Conservation (phyloP, 1,140 invertebrate species). For the Cotesia typhae region DNA sequence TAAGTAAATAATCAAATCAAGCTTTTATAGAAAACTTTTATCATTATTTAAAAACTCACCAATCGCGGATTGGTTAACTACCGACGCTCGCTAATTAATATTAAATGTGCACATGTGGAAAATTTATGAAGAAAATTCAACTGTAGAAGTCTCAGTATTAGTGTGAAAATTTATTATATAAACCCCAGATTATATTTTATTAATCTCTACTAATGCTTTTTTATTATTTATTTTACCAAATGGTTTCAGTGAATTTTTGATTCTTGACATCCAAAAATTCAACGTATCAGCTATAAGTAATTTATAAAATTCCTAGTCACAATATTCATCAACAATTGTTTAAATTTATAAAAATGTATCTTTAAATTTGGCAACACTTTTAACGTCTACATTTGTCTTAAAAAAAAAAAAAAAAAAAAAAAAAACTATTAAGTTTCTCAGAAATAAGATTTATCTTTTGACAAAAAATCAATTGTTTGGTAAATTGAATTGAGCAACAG, state of each 20-base stretch:
- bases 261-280: background rate
- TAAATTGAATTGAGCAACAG: background rate
- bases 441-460: slow-evolving; percentile 2
- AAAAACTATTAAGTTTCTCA: background rate
- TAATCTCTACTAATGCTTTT: no score
- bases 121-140: no score
- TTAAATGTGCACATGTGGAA: no score
- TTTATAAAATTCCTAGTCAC: no score
- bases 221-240: no score
- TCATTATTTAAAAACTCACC: no score
- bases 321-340: background rate
- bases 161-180: no score
- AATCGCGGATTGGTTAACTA: background rate
- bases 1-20: no score
- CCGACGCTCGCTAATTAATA: background rate
- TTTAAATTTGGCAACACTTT: background rate
- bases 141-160: no score
- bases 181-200: no score
- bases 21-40: no score
- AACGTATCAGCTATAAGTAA: no score
- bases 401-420: background rate
- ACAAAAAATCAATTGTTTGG: background rate
- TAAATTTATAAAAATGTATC: background rate
- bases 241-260: background rate
- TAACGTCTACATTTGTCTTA: background rate